phyloP scores from a whole-genome alignment of 2,797 vertebrate genomes.

The Enteromius radiatus region DNA sequence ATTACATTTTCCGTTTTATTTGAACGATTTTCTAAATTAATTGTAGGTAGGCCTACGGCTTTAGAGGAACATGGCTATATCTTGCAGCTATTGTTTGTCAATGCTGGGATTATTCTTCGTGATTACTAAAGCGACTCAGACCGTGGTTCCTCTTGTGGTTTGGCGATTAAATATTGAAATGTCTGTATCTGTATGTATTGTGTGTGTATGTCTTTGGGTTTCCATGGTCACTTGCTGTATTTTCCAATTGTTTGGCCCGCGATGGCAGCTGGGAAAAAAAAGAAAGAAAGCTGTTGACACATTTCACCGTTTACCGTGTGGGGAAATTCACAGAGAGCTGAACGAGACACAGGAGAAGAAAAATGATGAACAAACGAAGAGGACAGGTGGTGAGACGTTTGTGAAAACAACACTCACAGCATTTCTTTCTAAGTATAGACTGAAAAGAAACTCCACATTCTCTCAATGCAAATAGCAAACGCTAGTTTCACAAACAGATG shows the following conservation, averaged over 20 bases:
- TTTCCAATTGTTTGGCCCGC: constrained; percentile 22
- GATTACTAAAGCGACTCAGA: constrained; percentile 18
- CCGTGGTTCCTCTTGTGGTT: constrained; percentile 43
- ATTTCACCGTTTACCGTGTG: not conserved
- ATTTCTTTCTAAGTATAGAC: constrained; percentile 7
- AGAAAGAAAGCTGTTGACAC: not conserved
- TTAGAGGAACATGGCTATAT: not conserved
- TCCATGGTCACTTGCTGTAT: constrained; percentile 44
- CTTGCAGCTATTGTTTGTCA: not conserved
- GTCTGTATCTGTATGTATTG: constrained; percentile 15
- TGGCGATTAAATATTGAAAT: constrained; percentile 21
- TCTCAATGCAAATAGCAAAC: constrained; percentile 26
- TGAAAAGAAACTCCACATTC: not conserved
- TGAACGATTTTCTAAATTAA: not conserved
- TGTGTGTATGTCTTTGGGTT: constrained; percentile 45
- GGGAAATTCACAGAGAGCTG: constrained; percentile 4
- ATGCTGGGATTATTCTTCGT: not conserved
- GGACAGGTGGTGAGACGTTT: not conserved
- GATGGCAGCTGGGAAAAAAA: not conserved
- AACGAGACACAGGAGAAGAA: not conserved
- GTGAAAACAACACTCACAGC: not conserved
- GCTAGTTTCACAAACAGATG: not conserved
- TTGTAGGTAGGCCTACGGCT: too few relatives aligned
- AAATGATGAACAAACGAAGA: constrained; percentile 19
- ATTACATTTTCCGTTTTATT: not conserved